Evolutionary conservation across 2,797 vertebrate species (phyloP).

Genomic region (Sebastes glaucus): DNA sequence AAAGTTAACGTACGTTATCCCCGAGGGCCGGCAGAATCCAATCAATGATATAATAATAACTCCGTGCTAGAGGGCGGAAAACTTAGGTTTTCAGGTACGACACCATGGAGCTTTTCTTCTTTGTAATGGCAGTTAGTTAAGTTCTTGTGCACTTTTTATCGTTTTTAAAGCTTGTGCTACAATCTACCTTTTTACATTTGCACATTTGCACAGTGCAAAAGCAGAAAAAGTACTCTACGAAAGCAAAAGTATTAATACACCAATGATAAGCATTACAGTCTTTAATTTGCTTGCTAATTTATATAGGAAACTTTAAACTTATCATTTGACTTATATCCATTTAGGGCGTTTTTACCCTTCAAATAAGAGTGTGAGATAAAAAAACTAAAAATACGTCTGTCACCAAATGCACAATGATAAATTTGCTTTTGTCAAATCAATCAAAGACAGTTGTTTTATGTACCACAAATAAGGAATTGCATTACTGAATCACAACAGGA

Average conservation of each 20-base stretch:
- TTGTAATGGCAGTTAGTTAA: neutral
- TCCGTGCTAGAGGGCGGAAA: neutral
- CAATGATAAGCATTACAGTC: too few relatives aligned
- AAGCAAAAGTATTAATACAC: neutral
- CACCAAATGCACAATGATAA: accelerated
- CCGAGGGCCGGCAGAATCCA: neutral
- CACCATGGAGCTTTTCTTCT: neutral
- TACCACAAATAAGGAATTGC: neutral
- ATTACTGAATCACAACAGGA: neutral
- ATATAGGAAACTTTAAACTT: too few relatives aligned
- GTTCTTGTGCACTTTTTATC: neutral
- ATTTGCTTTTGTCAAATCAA: neutral
- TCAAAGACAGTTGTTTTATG: neutral
- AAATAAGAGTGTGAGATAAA: neutral
- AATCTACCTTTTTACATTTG: neutral
- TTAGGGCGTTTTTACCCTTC: neutral
- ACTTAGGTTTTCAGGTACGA: neutral
- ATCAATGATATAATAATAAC: neutral
- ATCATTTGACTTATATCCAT: too few relatives aligned
- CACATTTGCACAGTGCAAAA: neutral
- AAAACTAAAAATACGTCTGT: neutral
- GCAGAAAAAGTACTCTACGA: neutral
- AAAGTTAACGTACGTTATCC: conserved; percentile 26
- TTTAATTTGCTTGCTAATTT: too few relatives aligned
- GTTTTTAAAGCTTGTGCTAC: neutral